Conservation (phyloP, 2,797 vertebrate genomes). For the Brachyalestes nurse region DNA sequence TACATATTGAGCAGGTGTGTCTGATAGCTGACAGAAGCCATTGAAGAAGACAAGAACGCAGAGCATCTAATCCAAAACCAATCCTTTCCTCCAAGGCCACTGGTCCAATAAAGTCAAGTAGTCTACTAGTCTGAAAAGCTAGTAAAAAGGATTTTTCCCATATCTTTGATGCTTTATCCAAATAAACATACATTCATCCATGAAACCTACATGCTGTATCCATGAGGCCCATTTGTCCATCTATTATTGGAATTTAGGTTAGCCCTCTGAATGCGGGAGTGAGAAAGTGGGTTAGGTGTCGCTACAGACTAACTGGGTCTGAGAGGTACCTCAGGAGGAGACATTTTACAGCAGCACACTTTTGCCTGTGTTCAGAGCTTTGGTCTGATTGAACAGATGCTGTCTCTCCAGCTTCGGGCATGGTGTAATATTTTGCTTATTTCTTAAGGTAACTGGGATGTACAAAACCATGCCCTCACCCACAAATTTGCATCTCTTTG, state of each 20-base stretch:
- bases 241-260: slow-evolving; percentile 61
- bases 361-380: slow-evolving; percentile 12
- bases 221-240: slow-evolving; percentile 27
- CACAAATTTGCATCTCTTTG: slow-evolving; percentile 53
- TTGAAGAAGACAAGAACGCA: slow-evolving; percentile 17
- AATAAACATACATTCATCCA: slow-evolving; percentile 24
- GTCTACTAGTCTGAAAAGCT: slow-evolving; percentile 3
- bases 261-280: slow-evolving; percentile 8
- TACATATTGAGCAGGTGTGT: slow-evolving; percentile 58
- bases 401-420: neutral
- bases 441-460: slow-evolving; percentile 23
- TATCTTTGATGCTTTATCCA: neutral
- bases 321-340: slow-evolving; percentile 27
- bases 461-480: slow-evolving; percentile 33
- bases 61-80: slow-evolving; percentile 36
- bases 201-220: slow-evolving; percentile 26
- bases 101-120: neutral
- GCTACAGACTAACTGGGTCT: slow-evolving; percentile 31
- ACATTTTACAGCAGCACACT: slow-evolving; percentile 25
- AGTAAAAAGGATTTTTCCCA: neutral
- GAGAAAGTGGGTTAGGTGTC: slow-evolving; percentile 51
- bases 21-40: slow-evolving; percentile 22
- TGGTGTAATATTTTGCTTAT: neutral
- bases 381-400: neutral
- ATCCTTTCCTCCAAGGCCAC: neutral